These are phyloP conservation scores for Crotalus helleri DNA, from an alignment of 2,113 vertebrate genomes.

Conservation along the genomic window DNA sequence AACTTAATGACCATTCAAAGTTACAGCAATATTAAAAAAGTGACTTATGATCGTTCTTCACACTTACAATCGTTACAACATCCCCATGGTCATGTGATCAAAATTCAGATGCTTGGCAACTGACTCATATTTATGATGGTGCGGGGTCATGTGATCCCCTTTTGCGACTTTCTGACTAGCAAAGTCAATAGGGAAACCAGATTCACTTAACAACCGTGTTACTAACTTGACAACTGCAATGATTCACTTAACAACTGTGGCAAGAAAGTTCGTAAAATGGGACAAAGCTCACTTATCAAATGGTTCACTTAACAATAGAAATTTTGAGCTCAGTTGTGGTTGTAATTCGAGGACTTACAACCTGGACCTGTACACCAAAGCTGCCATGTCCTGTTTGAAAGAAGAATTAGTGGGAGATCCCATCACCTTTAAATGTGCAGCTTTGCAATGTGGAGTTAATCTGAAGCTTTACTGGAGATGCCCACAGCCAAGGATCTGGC, in stretches of 20 bases:
- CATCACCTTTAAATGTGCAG: neutral
- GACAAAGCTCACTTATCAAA: neutral
- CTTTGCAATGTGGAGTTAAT: neutral
- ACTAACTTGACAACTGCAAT: neutral
- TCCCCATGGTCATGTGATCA: neutral
- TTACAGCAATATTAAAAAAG: neutral
- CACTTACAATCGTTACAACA: neutral
- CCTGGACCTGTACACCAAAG: slow-evolving; percentile 29
- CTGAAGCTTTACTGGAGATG: neutral
- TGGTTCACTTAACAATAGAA: neutral
- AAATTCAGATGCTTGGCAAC: neutral
- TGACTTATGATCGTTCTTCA: neutral
- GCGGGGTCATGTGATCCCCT: no score
- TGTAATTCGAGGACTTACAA: neutral
- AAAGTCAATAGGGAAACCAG: neutral
- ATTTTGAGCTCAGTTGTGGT: neutral
- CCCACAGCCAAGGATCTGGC: neutral
- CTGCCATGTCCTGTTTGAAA: slow-evolving; percentile 17
- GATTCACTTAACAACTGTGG: neutral
- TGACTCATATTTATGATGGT: neutral
- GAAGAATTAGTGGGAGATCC: neutral
- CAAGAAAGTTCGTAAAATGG: neutral
- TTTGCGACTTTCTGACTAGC: neutral
- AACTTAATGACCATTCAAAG: neutral
- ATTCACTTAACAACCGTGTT: neutral